These are phyloP conservation scores for Agriopis marginaria DNA, from an alignment of 2,888 invertebrate genomes.

Conservation along the genomic window DNA sequence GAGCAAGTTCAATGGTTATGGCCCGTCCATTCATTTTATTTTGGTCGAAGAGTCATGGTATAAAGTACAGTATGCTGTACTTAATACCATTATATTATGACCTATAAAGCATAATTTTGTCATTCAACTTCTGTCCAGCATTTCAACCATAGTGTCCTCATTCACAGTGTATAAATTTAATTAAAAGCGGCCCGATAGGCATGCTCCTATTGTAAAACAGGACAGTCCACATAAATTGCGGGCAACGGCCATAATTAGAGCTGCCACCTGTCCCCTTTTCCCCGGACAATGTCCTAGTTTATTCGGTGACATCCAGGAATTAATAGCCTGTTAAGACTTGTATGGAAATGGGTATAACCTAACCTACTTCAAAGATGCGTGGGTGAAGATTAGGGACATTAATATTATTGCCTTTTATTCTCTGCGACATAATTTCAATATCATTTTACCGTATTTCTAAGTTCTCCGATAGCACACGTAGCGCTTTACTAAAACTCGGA, in stretches of 20 bases:
- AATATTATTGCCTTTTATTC: no score
- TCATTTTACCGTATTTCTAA: no score
- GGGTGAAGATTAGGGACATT: background rate
- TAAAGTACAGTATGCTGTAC: no score
- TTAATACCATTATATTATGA: no score
- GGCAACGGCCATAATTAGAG: constrained; percentile 20
- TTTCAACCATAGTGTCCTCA: constrained; percentile 12
- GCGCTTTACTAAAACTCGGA: no score
- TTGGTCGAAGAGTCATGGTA: no score
- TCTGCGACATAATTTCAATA: no score
- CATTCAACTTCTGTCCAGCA: background rate
- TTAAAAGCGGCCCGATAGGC: constrained; percentile 60
- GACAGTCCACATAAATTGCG: constrained; percentile 59
- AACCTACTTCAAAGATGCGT: constrained; percentile 17
- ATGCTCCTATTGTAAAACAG: constrained; percentile 58
- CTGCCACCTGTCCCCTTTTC: constrained; percentile 27
- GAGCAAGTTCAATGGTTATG: no score
- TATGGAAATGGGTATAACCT: constrained; percentile 13
- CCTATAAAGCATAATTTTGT: constrained; percentile 1
- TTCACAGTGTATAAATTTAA: constrained; percentile 56
- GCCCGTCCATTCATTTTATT: no score
- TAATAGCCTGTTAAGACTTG: constrained; percentile 35
- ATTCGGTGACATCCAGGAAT: constrained; percentile 24
- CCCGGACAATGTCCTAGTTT: constrained; percentile 35
- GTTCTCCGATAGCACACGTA: no score